Evolutionary conservation across 1,140 invertebrate species (phyloP).

Genomic region (Pectinophora gossypiella): DNA sequence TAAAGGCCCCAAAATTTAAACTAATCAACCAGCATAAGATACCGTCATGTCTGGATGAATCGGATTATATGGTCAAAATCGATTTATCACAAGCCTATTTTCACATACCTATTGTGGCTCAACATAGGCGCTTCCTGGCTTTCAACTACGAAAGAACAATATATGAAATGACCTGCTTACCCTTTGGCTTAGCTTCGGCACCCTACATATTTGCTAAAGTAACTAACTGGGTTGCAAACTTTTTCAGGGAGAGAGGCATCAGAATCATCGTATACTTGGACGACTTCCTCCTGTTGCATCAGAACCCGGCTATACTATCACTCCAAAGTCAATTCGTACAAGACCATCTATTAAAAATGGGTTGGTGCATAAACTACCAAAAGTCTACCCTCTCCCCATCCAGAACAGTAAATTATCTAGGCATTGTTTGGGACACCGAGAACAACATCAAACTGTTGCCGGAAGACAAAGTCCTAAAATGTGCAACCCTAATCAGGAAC

Average conservation of each 20-base stretch:
- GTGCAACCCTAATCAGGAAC: not conserved
- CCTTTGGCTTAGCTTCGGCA: slow-evolving; percentile 19
- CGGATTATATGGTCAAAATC: slow-evolving; percentile 12
- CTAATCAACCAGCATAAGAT: slow-evolving; percentile 2
- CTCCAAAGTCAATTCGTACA: not conserved
- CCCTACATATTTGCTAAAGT: slow-evolving; percentile 7
- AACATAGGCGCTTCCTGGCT: not conserved
- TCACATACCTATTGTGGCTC: not conserved
- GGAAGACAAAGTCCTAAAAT: not conserved
- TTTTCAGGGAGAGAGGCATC: slow-evolving; percentile 14
- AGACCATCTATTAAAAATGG: not conserved
- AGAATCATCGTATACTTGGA: slow-evolving; percentile 17
- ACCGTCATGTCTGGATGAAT: slow-evolving; percentile 21
- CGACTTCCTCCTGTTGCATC: slow-evolving; percentile 12
- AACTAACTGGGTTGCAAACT: slow-evolving; percentile 13
- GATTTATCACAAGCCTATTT: slow-evolving; percentile 14
- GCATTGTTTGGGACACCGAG: not conserved
- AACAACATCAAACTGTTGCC: not conserved
- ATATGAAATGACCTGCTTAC: slow-evolving; percentile 20
- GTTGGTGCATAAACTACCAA: not conserved
- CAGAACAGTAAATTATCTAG: not conserved
- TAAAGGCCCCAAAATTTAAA: not conserved
- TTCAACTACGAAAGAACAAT: slow-evolving; percentile 6
- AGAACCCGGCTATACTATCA: not conserved
- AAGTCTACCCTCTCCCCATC: not conserved